Evolutionary conservation across 2,797 vertebrate species (phyloP).

Genomic region (Euphonia xanthogaster): DNA sequence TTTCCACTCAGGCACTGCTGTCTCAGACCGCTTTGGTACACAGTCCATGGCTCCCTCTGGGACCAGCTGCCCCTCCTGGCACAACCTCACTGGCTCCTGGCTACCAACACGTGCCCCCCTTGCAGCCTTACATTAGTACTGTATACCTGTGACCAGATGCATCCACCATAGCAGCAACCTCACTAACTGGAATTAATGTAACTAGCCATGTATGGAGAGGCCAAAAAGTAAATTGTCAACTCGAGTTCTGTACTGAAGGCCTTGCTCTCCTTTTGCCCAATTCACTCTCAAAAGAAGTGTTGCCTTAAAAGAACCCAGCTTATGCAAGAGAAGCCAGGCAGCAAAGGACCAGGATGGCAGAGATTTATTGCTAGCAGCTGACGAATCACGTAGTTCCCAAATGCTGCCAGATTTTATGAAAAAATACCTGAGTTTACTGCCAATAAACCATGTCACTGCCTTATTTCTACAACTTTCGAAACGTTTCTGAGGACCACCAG

Average conservation of each 20-base stretch:
- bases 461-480: background rate
- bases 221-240: background rate
- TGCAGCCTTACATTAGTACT: background rate
- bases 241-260: background rate
- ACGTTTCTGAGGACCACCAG: background rate
- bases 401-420: background rate
- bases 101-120: accelerated
- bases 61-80: background rate
- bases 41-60: accelerated
- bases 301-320: background rate
- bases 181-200: background rate
- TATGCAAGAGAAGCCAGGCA: background rate
- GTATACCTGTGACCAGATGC: background rate
- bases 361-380: conserved; percentile 23
- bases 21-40: background rate
- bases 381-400: background rate
- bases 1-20: background rate
- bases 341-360: background rate
- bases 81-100: background rate
- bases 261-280: background rate
- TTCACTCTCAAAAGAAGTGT: background rate
- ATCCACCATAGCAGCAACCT: background rate
- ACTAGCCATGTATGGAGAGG: background rate
- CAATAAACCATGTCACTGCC: background rate
- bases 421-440: background rate